Evolutionary conservation across 2,113 vertebrate genomes (phyloP).

Genomic region (Hemicordylus capensis): DNA sequence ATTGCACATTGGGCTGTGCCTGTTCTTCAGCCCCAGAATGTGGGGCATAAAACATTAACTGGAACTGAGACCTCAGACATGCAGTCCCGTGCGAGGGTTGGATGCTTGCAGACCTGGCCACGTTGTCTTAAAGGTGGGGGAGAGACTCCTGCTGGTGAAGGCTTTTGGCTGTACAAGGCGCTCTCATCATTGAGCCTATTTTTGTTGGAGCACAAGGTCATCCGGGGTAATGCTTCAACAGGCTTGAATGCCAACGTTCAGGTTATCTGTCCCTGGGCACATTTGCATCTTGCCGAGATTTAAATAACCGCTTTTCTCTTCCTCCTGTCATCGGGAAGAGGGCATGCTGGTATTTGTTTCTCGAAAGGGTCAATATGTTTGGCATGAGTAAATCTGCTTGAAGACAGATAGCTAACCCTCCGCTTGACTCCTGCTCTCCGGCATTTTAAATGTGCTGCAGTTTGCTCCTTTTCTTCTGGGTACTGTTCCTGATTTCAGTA

Average conservation of each 20-base stretch:
- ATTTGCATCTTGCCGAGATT: conserved; percentile 22
- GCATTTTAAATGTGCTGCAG: conserved; percentile 47
- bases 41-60: background rate
- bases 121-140: background rate
- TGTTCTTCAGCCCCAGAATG: background rate
- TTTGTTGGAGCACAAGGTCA: background rate
- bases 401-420: conserved; percentile 52
- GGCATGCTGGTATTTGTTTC: conserved; percentile 45
- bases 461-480: conserved; percentile 17
- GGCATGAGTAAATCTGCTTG: conserved; percentile 55
- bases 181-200: background rate
- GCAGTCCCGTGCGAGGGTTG: background rate
- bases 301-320: conserved; percentile 39
- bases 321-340: conserved; percentile 1
- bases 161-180: background rate
- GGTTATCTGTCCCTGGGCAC: background rate
- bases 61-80: background rate
- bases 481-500: conserved; percentile 61
- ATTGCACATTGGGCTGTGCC: background rate
- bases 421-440: conserved; percentile 15
- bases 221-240: background rate
- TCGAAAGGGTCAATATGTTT: conserved; percentile 48
- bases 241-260: background rate
- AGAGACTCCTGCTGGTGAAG: background rate
- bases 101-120: background rate